phyloP scores from a whole-genome alignment of 2,797 vertebrate genomes.

The Channallabes apus region DNA sequence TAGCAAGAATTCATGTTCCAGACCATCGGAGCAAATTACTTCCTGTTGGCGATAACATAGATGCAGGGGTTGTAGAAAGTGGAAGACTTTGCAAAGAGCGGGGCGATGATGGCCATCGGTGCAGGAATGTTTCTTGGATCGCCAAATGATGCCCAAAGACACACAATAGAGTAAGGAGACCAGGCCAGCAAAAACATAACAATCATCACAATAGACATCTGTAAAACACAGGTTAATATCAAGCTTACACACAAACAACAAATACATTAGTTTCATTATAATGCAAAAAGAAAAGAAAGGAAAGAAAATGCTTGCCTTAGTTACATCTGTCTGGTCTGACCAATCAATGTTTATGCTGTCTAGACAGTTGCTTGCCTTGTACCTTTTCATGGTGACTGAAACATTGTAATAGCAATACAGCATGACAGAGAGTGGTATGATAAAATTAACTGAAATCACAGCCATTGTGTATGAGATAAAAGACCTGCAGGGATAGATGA shows the following conservation, averaged over 20 bases:
- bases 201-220: slow-evolving; percentile 99
- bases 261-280: background rate
- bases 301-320: slow-evolving; percentile 76
- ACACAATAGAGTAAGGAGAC: slow-evolving; percentile 95
- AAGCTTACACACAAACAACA: background rate
- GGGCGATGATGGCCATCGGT: slow-evolving; percentile 91
- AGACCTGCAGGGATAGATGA: slow-evolving; percentile 67
- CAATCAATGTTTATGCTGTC: slow-evolving; percentile 81
- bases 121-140: slow-evolving; percentile 88
- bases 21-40: slow-evolving; percentile 68
- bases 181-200: slow-evolving; percentile 94
- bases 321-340: slow-evolving; percentile 93
- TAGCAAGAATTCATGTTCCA: background rate
- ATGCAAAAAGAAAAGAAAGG: background rate
- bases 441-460: slow-evolving; percentile 89
- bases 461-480: slow-evolving; percentile 87
- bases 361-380: slow-evolving; percentile 73
- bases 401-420: slow-evolving; percentile 96
- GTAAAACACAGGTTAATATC: slow-evolving; percentile 44
- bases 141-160: slow-evolving; percentile 95
- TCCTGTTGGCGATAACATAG: slow-evolving; percentile 94
- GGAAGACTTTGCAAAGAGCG: slow-evolving; percentile 96
- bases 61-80: slow-evolving; percentile 99
- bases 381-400: slow-evolving; percentile 78
- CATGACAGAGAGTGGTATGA: slow-evolving; percentile 88